Conservation (phyloP, 2,888 invertebrate genomes). For the Eurytoma californica region DNA sequence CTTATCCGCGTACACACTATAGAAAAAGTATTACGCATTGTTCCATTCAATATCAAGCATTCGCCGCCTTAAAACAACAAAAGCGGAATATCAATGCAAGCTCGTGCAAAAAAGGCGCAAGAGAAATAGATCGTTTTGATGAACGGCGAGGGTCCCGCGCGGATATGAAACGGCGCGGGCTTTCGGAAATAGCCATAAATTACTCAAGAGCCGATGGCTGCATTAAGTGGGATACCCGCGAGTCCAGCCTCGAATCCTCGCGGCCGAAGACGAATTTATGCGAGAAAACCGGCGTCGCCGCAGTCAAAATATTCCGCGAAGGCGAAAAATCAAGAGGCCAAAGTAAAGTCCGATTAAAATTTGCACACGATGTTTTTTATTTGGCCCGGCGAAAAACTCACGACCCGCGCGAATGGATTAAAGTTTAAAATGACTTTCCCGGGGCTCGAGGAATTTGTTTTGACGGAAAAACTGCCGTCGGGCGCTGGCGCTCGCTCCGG, state of each 20-base stretch:
- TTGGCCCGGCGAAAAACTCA: background rate
- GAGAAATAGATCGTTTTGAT: conserved; percentile 22
- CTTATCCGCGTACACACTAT: too few species aligned
- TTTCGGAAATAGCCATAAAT: conserved; percentile 42
- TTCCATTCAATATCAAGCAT: too few species aligned
- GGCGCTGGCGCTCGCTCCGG: background rate
- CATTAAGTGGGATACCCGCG: conserved; percentile 40
- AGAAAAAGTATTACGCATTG: too few species aligned
- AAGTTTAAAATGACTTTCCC: conserved; percentile 29
- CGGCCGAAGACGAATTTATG: conserved; percentile 9
- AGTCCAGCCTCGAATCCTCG: background rate
- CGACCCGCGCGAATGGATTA: conserved; percentile 6
- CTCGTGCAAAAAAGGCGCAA: background rate
- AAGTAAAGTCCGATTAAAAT: background rate
- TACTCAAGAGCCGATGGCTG: conserved; percentile 45
- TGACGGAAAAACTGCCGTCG: background rate
- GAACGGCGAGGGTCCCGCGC: conserved; percentile 19
- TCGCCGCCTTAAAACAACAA: too few species aligned
- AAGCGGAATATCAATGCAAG: background rate
- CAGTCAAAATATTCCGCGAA: background rate
- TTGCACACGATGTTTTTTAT: background rate
- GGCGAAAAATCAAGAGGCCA: background rate
- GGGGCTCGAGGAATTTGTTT: background rate
- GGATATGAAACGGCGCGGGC: conserved; percentile 15
- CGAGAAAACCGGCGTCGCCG: background rate